Conservation (phyloP, 2,888 invertebrate genomes). For the Hirtodrosophila cameraria region DNA sequence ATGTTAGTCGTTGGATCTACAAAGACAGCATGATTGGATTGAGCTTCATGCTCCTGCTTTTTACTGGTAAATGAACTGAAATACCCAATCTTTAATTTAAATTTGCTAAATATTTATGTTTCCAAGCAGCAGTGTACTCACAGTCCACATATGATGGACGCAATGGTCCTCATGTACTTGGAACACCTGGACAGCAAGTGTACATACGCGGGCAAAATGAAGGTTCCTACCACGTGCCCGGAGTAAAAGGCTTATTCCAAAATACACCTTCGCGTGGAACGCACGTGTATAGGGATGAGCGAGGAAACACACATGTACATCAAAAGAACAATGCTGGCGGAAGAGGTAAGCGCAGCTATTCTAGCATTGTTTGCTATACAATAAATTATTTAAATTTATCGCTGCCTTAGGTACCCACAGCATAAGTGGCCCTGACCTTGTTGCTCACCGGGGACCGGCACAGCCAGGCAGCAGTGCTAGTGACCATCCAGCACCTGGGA, state of each 20-base stretch:
- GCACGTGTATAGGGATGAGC: conserved; percentile 49
- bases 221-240: conserved; percentile 56
- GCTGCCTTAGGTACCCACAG: conserved; percentile 29
- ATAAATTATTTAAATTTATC: neutral
- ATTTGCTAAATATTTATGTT: neutral
- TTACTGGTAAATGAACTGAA: conserved; percentile 28
- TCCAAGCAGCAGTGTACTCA: conserved; percentile 26
- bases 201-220: conserved; percentile 61
- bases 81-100: neutral
- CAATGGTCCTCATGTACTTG: conserved; percentile 55
- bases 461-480: conserved; percentile 3
- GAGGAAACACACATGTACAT: conserved; percentile 48
- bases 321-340: conserved; percentile 14
- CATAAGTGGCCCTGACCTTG: conserved; percentile 45
- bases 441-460: conserved; percentile 22
- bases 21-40: conserved; percentile 38
- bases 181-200: conserved; percentile 50
- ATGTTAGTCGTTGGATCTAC: neutral
- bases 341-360: conserved; percentile 22
- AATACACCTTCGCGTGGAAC: conserved; percentile 18
- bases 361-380: neutral
- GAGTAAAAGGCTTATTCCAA: conserved; percentile 52
- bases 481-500: no score
- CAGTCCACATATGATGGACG: conserved; percentile 56
- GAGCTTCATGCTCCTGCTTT: conserved; percentile 26